Evolutionary conservation across 2,797 vertebrate genomes (phyloP).

Genomic region (Distichodus sexfasciatus): DNA sequence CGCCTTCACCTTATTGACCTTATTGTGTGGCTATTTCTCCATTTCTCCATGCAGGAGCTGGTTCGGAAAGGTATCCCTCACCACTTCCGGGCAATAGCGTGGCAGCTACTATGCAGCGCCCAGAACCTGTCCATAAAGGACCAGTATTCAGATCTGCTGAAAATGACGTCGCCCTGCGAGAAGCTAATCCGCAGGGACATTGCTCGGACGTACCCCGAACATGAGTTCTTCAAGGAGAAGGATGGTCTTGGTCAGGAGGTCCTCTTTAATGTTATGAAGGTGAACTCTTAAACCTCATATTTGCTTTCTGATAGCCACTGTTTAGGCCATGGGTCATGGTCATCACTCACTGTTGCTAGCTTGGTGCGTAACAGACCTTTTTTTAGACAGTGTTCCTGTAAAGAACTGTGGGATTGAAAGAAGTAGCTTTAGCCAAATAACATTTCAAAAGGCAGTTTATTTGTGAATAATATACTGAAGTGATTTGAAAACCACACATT

Average conservation of each 20-base stretch:
- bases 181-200: conserved; percentile 97
- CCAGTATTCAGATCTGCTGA: conserved; percentile 96
- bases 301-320: not conserved
- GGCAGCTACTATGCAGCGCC: conserved; percentile 94
- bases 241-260: conserved; percentile 97
- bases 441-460: no score
- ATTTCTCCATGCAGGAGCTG: conserved; percentile 82
- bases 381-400: no score
- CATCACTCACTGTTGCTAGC: no score
- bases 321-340: not conserved
- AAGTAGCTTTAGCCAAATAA: no score
- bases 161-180: conserved; percentile 98
- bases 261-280: conserved; percentile 99
- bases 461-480: no score
- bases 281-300: conserved; percentile 51
- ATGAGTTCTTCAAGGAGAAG: conserved; percentile 98
- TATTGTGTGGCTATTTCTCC: no score
- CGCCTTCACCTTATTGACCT: no score
- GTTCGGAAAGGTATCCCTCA: conserved; percentile 96
- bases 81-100: conserved; percentile 97
- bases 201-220: conserved; percentile 96
- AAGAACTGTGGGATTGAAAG: no score
- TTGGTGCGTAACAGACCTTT: no score
- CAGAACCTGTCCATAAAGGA: conserved; percentile 97
- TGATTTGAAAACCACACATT: no score